A percentile compares a stretch with the other conserved stretches of the same genome.
phyloP scores from a whole-genome alignment of 2,113 vertebrate species.

The Ranitomeya imitator region DNA sequence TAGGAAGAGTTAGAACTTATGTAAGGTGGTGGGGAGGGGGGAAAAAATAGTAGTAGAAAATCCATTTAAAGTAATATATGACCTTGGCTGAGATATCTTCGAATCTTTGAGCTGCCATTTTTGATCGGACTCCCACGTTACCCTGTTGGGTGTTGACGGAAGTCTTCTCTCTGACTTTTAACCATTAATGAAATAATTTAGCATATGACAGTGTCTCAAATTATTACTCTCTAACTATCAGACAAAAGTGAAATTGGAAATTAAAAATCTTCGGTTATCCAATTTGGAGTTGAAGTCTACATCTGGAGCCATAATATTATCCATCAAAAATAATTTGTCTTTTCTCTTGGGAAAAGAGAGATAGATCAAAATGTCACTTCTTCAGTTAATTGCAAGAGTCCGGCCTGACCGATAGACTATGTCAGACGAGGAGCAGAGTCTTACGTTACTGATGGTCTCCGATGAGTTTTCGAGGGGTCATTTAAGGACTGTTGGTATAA shows the following conservation, averaged over 20 bases:
- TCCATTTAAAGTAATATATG: background rate
- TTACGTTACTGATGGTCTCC: background rate
- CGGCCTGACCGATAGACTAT: background rate
- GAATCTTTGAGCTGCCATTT: background rate
- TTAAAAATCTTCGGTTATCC: conserved; percentile 7
- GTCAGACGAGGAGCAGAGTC: background rate
- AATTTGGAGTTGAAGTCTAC: conserved; percentile 11
- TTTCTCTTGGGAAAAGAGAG: conserved; percentile 8
- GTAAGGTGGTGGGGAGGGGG: too few relatives aligned
- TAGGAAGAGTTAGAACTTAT: too few relatives aligned
- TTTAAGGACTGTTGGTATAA: background rate
- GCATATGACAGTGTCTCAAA: conserved; percentile 5
- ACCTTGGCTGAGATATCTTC: background rate
- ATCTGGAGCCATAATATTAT: conserved; percentile 32
- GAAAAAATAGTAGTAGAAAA: too few relatives aligned
- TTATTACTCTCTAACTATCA: background rate
- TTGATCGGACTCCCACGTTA: background rate
- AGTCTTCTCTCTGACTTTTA: background rate
- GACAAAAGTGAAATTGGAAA: conserved; percentile 6
- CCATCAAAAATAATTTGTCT: conserved; percentile 24
- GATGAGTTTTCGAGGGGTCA: background rate
- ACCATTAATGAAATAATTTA: background rate
- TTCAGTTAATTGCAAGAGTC: background rate
- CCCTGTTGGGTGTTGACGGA: background rate
- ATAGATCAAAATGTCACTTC: background rate